These are phyloP conservation scores for Myotis pilosus DNA, from an alignment of 2,797 vertebrate genomes.

Conservation along the genomic window DNA sequence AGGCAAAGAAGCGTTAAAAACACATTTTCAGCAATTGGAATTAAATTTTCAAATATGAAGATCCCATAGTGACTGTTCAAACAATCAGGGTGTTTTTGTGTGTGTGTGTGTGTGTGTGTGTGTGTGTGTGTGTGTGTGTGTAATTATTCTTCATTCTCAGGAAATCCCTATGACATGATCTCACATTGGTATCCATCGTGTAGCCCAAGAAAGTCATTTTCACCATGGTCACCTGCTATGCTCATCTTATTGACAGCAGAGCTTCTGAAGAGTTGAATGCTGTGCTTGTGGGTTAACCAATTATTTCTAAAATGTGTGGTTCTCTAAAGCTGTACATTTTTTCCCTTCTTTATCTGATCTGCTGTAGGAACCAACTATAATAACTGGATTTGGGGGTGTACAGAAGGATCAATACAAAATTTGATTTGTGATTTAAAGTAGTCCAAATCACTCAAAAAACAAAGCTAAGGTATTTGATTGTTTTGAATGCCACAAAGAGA, in stretches of 20 bases:
- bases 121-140: too few relatives aligned
- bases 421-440: background rate
- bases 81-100: background rate
- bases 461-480: background rate
- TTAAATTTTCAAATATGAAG: constrained; percentile 23
- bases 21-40: constrained; percentile 11
- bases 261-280: background rate
- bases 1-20: background rate
- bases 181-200: background rate
- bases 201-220: constrained; percentile 32
- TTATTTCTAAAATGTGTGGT: constrained; percentile 30
- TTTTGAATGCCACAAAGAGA: background rate
- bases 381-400: background rate
- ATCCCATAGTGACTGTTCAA: background rate
- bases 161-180: background rate
- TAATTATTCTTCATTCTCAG: background rate
- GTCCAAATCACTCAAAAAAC: background rate
- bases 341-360: background rate
- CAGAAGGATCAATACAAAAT: background rate
- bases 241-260: background rate
- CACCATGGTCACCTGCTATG: background rate
- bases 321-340: constrained; percentile 4
- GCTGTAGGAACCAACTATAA: background rate
- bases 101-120: too few relatives aligned
- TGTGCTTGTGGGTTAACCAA: background rate